Conservation (phyloP, 2,888 invertebrate genomes). For the Brachyptera risi region DNA sequence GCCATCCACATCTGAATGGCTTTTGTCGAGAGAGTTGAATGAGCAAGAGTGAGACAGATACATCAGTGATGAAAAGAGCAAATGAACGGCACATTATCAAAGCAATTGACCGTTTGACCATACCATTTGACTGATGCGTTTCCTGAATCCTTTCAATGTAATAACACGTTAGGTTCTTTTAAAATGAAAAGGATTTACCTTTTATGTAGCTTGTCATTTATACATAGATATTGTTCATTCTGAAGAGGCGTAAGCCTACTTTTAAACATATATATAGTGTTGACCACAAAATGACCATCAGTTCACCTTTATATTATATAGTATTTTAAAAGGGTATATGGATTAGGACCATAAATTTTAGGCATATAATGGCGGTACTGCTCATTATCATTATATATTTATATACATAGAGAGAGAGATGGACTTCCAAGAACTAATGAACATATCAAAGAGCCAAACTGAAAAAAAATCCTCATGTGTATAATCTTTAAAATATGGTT, state of each 20-base stretch:
- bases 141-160: not conserved
- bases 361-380: too few species aligned
- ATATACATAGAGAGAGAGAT: too few species aligned
- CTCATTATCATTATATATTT: too few species aligned
- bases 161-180: not conserved
- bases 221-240: not conserved
- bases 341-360: too few species aligned
- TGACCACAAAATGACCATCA: constrained; percentile 1
- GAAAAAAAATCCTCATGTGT: too few species aligned
- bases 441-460: too few species aligned
- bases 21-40: not conserved
- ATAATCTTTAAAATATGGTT: too few species aligned
- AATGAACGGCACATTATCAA: not conserved
- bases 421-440: too few species aligned
- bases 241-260: not conserved
- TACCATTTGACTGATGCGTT: too few species aligned
- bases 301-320: too few species aligned
- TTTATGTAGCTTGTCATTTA: not conserved
- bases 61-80: too few species aligned
- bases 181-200: not conserved
- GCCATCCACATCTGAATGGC: not conserved
- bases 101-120: constrained; percentile 8
- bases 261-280: not conserved
- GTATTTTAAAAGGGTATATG: too few species aligned
- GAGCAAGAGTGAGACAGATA: not conserved